Percentiles rank a stretch among this genome's conserved stretches.
Conservation (phyloP, 1,140 invertebrate species). For the Cyclina sinensis region DNA sequence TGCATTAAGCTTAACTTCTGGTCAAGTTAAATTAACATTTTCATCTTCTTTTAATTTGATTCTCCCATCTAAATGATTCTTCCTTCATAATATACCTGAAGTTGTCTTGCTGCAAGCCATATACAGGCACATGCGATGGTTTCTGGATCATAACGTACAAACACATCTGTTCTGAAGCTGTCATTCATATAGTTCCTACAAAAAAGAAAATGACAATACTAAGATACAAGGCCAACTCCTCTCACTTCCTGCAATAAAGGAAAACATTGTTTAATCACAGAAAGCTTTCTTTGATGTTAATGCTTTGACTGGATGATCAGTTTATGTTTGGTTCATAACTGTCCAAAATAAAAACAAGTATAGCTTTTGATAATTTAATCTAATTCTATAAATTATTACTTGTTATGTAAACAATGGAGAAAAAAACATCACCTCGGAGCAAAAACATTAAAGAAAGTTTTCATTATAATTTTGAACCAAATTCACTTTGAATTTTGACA, state of each 20-base stretch:
- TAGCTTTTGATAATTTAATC: too few relatives aligned
- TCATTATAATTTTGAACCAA: slow-evolving; percentile 44
- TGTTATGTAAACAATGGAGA: too few relatives aligned
- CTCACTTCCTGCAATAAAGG: neutral
- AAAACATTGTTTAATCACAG: neutral
- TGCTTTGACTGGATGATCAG: too few relatives aligned
- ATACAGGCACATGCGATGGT: slow-evolving; percentile 99
- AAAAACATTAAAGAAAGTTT: slow-evolving; percentile 61
- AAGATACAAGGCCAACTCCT: neutral
- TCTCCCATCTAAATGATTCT: too few relatives aligned
- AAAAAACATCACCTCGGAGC: too few relatives aligned
- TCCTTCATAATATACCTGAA: slow-evolving; percentile 89
- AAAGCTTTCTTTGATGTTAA: slow-evolving; percentile 62
- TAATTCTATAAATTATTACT: too few relatives aligned
- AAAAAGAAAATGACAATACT: slow-evolving; percentile 37
- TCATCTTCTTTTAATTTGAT: too few relatives aligned
- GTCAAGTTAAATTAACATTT: too few relatives aligned
- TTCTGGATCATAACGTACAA: slow-evolving; percentile 98
- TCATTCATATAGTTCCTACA: slow-evolving; percentile 99
- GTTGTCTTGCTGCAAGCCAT: slow-evolving; percentile 95
- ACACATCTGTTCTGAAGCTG: slow-evolving; percentile 98
- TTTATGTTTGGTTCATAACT: too few relatives aligned
- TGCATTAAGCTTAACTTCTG: too few relatives aligned
- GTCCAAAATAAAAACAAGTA: too few relatives aligned
- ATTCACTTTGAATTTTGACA: slow-evolving; percentile 26